Evolutionary conservation across 1,140 invertebrate species (phyloP).

Genomic region (Zaprionus vittiger): DNA sequence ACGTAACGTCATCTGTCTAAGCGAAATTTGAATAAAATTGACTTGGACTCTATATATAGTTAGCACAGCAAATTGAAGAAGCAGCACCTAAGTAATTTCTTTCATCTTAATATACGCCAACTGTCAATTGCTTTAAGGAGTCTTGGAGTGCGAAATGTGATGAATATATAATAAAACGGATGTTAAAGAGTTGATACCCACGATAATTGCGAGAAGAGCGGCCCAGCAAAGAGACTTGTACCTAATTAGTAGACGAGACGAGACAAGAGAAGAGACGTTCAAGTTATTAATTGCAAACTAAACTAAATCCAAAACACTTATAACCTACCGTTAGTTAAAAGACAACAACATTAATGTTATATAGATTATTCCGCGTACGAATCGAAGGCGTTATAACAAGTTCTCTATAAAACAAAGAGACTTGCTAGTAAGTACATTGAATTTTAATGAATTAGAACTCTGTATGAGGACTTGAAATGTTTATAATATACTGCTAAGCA

Average conservation of each 20-base stretch:
- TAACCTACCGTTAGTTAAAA: not conserved
- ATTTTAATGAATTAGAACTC: not conserved
- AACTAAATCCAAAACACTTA: not conserved
- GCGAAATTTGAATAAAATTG: not conserved
- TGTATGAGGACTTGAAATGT: not conserved
- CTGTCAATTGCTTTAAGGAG: not conserved
- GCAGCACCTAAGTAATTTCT: not conserved
- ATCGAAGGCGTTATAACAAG: not conserved
- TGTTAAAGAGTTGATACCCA: not conserved
- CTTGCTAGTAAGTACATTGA: not conserved
- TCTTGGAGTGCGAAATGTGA: not conserved
- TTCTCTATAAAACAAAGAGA: not conserved
- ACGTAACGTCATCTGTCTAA: constrained; percentile 81
- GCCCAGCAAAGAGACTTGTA: not conserved
- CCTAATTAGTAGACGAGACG: not conserved
- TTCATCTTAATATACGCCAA: not conserved
- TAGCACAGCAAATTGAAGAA: not conserved
- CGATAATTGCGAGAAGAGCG: not conserved
- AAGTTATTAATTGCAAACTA: not conserved
- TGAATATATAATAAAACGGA: not conserved
- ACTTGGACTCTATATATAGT: not conserved
- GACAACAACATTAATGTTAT: not conserved
- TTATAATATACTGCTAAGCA: not conserved
- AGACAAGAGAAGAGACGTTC: too few species aligned
- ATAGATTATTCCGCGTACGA: not conserved